Evolutionary conservation across 2,888 invertebrate genomes (phyloP).

Genomic region (Ditula angustiorana): DNA sequence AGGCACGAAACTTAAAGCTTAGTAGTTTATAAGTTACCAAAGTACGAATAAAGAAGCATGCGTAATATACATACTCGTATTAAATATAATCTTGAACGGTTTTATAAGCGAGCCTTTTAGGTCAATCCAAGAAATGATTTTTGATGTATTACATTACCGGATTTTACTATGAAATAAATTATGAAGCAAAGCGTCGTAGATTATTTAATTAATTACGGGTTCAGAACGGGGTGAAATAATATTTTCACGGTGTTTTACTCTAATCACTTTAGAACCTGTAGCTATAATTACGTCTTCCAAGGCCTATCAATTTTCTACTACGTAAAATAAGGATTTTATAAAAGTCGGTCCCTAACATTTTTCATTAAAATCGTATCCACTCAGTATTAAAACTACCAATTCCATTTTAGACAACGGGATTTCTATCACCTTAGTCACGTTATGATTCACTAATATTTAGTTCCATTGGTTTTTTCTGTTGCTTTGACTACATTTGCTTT

Average conservation of each 20-base stretch:
- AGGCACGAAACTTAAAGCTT: background rate
- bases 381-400: too few species aligned
- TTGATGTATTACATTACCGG: background rate
- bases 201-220: conserved; percentile 29
- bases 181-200: conserved; percentile 11
- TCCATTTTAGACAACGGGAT: too few species aligned
- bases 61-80: background rate
- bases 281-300: background rate
- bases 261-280: background rate
- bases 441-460: too few species aligned
- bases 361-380: too few species aligned
- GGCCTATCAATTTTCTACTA: background rate
- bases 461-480: too few species aligned
- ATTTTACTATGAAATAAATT: conserved; percentile 22
- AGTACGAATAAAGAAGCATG: background rate
- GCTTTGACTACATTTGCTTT: background rate
- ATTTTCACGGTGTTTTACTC: conserved; percentile 1
- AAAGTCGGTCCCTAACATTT: too few species aligned
- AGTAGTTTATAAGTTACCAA: background rate
- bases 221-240: conserved; percentile 18
- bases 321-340: background rate
- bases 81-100: background rate
- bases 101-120: background rate
- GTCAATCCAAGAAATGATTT: background rate
- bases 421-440: too few species aligned